Conservation (phyloP, 2,888 invertebrate species). For the Lepidocyrtoides sp. region DNA sequence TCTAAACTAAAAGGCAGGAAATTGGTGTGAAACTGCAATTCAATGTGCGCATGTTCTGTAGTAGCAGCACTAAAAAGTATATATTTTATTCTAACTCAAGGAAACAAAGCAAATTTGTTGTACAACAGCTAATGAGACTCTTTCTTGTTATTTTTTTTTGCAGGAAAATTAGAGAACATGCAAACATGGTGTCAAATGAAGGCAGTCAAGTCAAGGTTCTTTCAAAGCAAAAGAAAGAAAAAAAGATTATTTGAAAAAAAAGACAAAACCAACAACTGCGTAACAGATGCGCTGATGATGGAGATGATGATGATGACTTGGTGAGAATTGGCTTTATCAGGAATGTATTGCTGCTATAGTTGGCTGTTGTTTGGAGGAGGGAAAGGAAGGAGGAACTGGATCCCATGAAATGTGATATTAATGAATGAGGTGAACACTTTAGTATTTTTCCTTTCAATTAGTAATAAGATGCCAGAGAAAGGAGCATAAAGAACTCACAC, state of each 20-base stretch:
- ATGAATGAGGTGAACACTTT: background rate
- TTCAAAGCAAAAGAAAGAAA: background rate
- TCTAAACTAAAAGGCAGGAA: too few relatives aligned
- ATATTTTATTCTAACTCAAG: too few relatives aligned
- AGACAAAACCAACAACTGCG: background rate
- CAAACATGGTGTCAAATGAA: background rate
- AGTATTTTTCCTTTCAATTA: background rate
- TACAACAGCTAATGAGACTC: background rate
- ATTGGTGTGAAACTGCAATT: too few relatives aligned
- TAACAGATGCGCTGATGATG: background rate
- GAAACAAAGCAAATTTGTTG: background rate
- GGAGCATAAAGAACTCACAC: background rate
- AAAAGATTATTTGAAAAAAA: too few relatives aligned
- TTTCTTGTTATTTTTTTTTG: background rate
- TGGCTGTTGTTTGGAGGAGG: background rate
- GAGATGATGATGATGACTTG: background rate
- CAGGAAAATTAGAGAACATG: background rate
- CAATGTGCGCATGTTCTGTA: too few relatives aligned
- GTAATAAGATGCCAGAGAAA: background rate
- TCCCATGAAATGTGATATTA: conserved; percentile 1
- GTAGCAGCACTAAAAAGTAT: too few relatives aligned
- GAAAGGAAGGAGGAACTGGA: background rate
- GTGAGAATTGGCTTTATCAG: background rate
- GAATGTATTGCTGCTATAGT: too few relatives aligned
- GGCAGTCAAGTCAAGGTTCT: background rate